Evolutionary conservation across 2,113 vertebrate genomes (phyloP).

Genomic region (Isichthys henryi): DNA sequence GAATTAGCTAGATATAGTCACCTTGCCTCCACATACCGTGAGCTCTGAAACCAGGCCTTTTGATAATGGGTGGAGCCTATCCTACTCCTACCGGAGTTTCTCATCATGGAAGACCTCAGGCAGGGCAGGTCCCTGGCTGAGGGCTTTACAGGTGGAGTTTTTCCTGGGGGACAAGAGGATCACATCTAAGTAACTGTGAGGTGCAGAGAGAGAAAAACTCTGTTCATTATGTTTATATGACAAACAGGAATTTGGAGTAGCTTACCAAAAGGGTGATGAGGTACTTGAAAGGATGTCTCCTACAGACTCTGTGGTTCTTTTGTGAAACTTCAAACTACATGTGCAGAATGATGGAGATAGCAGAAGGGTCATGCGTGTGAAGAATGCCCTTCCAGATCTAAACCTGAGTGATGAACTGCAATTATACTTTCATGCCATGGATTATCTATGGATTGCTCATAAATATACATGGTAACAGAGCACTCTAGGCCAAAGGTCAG

Average conservation of each 20-base stretch:
- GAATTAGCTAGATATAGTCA: background rate
- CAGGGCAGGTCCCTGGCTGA: background rate
- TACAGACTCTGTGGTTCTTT: background rate
- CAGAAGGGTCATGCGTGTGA: background rate
- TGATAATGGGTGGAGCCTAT: background rate
- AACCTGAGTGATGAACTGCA: background rate
- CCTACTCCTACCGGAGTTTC: background rate
- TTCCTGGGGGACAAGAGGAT: background rate
- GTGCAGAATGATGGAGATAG: background rate
- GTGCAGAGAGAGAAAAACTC: background rate
- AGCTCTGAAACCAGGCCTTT: background rate
- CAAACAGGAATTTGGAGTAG: background rate
- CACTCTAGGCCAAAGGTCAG: background rate
- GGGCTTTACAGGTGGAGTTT: background rate
- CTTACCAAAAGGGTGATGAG: background rate
- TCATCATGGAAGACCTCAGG: background rate
- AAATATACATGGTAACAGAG: background rate
- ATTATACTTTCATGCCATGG: background rate
- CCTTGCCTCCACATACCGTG: background rate
- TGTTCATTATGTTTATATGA: background rate
- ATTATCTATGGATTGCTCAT: background rate
- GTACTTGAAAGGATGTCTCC: background rate
- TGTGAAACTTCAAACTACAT: background rate
- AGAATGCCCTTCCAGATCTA: background rate
- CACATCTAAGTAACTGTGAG: background rate